A percentile compares a stretch with the other conserved stretches of the same genome.
Conservation (phyloP, 2,888 invertebrate genomes). For the Sphaerophoria taeniata region DNA sequence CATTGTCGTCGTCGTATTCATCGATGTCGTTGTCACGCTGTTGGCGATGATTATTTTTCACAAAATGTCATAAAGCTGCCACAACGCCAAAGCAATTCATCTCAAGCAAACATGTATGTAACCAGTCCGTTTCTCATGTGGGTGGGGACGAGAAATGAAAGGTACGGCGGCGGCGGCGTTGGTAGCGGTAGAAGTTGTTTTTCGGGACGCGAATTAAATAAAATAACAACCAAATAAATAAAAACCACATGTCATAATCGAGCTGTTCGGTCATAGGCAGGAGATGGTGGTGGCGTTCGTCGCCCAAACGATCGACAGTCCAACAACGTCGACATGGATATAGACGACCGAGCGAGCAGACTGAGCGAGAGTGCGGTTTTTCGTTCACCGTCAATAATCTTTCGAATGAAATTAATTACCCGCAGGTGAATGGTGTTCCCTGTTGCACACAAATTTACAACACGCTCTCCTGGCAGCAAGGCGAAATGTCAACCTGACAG, state of each 20-base stretch:
- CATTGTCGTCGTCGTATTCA: slow-evolving; percentile 20
- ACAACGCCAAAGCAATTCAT: slow-evolving; percentile 71
- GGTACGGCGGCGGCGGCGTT: not conserved
- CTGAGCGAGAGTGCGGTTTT: slow-evolving; percentile 64
- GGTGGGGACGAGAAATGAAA: slow-evolving; percentile 43
- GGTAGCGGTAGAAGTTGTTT: slow-evolving; percentile 52
- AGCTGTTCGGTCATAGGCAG: slow-evolving; percentile 44
- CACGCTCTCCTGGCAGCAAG: slow-evolving; percentile 66
- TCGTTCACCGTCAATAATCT: slow-evolving; percentile 73
- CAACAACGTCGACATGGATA: slow-evolving; percentile 27
- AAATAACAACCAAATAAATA: slow-evolving; percentile 72
- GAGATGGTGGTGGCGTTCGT: not conserved
- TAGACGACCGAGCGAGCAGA: slow-evolving; percentile 33
- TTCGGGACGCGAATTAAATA: slow-evolving; percentile 64
- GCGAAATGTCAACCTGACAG: slow-evolving; percentile 74
- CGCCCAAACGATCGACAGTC: not conserved
- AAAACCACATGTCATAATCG: slow-evolving; percentile 73
- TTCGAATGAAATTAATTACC: slow-evolving; percentile 74
- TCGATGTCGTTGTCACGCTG: slow-evolving; percentile 41
- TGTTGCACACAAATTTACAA: slow-evolving; percentile 72
- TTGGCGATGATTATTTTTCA: slow-evolving; percentile 72
- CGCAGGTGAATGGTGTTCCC: slow-evolving; percentile 73
- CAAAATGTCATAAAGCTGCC: slow-evolving; percentile 73
- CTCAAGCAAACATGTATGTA: slow-evolving; percentile 43
- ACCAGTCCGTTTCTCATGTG: slow-evolving; percentile 44